Conservation (phyloP, 2,797 vertebrate species). For the Danio albolineatus region DNA sequence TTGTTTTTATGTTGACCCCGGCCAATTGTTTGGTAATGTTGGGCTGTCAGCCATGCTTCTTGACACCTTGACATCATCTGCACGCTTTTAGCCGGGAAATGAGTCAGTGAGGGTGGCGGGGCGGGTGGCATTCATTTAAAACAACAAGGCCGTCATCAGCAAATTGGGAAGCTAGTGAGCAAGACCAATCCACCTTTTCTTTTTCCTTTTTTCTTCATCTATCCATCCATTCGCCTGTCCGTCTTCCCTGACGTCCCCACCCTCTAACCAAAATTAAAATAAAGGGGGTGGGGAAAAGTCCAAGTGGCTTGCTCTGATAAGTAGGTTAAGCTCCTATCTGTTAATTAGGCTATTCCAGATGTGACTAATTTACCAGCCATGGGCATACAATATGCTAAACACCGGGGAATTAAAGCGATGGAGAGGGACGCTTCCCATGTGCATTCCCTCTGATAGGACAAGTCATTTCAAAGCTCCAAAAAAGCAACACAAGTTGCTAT, state of each 20-base stretch:
- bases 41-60: conserved; percentile 57
- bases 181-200: conserved; percentile 34
- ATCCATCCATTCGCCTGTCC: neutral
- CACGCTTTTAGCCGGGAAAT: conserved; percentile 50
- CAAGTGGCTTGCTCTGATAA: conserved; percentile 76
- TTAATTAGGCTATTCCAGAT: conserved; percentile 84
- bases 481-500: conserved; percentile 58
- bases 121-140: conserved; percentile 19
- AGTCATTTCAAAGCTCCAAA: conserved; percentile 61
- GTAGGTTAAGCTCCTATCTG: conserved; percentile 79
- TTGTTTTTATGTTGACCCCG: conserved; percentile 56
- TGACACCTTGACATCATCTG: conserved; percentile 56
- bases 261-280: conserved; percentile 20
- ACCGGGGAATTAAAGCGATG: conserved; percentile 57
- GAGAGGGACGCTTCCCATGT: conserved; percentile 48
- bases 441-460: conserved; percentile 64
- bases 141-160: conserved; percentile 53
- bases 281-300: conserved; percentile 37
- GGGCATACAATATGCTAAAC: conserved; percentile 76
- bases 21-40: conserved; percentile 57
- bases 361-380: conserved; percentile 81
- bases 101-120: conserved; percentile 35
- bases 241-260: neutral
- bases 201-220: neutral
- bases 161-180: conserved; percentile 52